Percentiles rank a stretch among this genome's conserved stretches.
These are phyloP conservation scores for Colius striatus DNA, from an alignment of 2,113 vertebrate genomes.

Conservation along the genomic window DNA sequence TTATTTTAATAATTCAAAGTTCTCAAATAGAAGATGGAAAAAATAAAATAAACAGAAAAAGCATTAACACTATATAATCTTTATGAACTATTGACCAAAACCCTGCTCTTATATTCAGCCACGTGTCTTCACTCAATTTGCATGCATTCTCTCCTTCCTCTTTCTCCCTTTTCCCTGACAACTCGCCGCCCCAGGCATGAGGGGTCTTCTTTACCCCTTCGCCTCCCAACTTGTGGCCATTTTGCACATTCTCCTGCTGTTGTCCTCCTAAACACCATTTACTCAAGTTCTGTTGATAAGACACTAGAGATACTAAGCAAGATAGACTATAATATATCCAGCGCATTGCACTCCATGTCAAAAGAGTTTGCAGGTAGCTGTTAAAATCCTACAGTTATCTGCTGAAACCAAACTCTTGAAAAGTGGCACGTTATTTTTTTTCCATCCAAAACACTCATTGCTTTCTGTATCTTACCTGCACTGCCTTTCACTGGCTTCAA, in stretches of 20 bases:
- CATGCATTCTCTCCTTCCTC: not conserved
- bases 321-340: not conserved
- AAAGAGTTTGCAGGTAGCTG: not conserved
- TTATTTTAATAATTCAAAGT: not conserved
- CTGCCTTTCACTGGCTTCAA: not conserved
- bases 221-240: not conserved
- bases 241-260: not conserved
- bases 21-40: not conserved
- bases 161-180: not conserved
- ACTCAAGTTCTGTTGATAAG: not conserved
- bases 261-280: not conserved
- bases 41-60: accelerated
- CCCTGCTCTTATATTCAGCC: not conserved
- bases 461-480: not conserved
- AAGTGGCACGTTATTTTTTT: not conserved
- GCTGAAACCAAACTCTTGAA: not conserved
- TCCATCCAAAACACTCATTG: not conserved
- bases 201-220: not conserved
- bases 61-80: not conserved
- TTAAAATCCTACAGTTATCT: not conserved
- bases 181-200: not conserved
- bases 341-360: not conserved
- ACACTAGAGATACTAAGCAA: not conserved
- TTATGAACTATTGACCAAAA: not conserved
- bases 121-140: not conserved